phyloP scores from a whole-genome alignment of 2,888 invertebrate species.

The Thysanoteuthis rhombus region DNA sequence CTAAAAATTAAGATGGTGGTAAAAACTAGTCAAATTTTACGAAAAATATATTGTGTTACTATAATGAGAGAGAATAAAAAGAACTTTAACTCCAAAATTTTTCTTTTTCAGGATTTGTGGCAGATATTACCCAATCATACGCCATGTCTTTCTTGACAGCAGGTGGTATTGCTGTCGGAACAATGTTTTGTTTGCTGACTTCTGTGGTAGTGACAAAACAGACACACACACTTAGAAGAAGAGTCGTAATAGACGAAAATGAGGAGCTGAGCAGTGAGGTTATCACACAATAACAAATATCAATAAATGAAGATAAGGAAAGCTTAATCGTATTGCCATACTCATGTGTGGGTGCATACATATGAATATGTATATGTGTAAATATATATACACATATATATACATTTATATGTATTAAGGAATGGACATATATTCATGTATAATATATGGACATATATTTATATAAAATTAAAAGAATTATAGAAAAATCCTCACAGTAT shows the following conservation, averaged over 20 bases:
- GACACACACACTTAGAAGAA: neutral
- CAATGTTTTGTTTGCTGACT: neutral
- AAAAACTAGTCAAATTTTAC: too few relatives aligned
- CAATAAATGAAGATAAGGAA: too few relatives aligned
- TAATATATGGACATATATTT: too few relatives aligned
- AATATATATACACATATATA: neutral
- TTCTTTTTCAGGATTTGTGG: slow-evolving; percentile 16
- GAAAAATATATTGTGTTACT: too few relatives aligned
- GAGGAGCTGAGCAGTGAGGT: neutral
- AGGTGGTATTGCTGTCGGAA: neutral
- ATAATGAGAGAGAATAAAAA: too few relatives aligned
- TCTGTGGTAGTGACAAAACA: neutral
- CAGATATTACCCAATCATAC: neutral
- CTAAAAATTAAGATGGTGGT: too few relatives aligned
- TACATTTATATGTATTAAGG: neutral
- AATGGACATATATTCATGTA: too few relatives aligned
- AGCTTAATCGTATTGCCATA: too few relatives aligned
- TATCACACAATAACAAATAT: neutral
- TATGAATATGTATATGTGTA: neutral
- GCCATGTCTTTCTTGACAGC: neutral
- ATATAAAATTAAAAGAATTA: too few relatives aligned
- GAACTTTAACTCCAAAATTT: too few relatives aligned
- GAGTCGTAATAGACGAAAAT: neutral
- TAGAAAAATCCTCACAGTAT: too few relatives aligned
- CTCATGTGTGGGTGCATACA: neutral